Conservation (phyloP, 2,888 invertebrate species). For the Malthinus seriepunctatus region DNA sequence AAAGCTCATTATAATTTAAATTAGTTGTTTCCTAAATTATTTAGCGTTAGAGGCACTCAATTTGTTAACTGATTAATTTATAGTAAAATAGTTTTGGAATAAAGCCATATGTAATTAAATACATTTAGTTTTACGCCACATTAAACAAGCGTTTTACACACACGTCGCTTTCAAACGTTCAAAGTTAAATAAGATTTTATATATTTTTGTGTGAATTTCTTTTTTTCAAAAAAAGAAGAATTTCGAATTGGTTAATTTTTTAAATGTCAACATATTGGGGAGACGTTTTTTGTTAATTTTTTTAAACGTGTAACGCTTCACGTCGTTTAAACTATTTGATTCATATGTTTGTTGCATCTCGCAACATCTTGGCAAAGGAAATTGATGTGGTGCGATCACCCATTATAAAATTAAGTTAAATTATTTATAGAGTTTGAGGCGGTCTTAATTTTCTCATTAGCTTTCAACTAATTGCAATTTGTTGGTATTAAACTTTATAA, state of each 20-base stretch:
- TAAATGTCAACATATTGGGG: background rate
- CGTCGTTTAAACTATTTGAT: conserved; percentile 1
- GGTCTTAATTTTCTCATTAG: conserved; percentile 16
- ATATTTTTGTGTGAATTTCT: background rate
- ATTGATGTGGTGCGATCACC: conserved; percentile 1
- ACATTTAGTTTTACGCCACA: conserved; percentile 7
- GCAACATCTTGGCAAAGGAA: background rate
- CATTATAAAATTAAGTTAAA: conserved; percentile 6
- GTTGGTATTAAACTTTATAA: conserved; percentile 15
- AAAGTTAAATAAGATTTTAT: background rate
- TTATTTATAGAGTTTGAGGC: background rate
- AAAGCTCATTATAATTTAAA: no score
- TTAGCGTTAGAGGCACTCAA: conserved; percentile 1
- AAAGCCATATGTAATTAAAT: conserved; percentile 5
- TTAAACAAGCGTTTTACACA: conserved; percentile 1
- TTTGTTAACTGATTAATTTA: conserved; percentile 5
- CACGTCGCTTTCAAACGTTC: background rate
- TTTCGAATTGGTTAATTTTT: background rate
- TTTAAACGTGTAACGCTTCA: background rate
- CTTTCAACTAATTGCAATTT: conserved; percentile 28
- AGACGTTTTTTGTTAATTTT: background rate
- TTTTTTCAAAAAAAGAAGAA: background rate
- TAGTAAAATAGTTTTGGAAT: conserved; percentile 3
- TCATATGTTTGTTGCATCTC: background rate
- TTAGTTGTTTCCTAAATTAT: background rate